Conservation (phyloP, 2,888 invertebrate species). For the Calameuta pallipes region DNA sequence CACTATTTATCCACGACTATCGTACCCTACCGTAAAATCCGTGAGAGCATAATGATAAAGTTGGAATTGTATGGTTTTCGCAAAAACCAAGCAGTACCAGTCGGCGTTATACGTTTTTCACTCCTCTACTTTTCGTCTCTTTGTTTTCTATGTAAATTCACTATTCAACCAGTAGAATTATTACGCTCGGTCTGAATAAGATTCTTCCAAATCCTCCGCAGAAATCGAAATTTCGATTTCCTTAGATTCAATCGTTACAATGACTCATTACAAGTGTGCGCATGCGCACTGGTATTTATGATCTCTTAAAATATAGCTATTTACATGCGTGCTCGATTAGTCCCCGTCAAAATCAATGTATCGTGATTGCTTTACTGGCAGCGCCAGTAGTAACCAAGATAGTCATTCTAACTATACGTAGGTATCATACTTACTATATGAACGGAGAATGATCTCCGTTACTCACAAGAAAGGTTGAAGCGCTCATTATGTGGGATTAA, state of each 20-base stretch:
- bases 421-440: neutral
- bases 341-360: conserved; percentile 23
- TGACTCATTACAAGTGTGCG: neutral
- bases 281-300: neutral
- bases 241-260: neutral
- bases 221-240: neutral
- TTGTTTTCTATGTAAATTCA: neutral
- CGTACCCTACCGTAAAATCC: neutral
- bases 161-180: neutral
- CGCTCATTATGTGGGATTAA: conserved; percentile 17
- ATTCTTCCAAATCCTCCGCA: neutral
- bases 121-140: neutral
- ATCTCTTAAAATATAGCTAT: neutral
- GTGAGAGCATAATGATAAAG: neutral
- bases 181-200: neutral
- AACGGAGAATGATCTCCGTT: conserved; percentile 16
- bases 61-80: neutral
- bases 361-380: conserved; percentile 16
- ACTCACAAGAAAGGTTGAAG: conserved; percentile 12
- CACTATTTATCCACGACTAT: neutral
- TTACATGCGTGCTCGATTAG: conserved; percentile 14
- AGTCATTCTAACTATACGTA: neutral
- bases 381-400: neutral
- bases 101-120: neutral
- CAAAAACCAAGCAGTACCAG: neutral